Evolutionary conservation across 2,113 vertebrate genomes (phyloP), one percentile per base, ranked within the genome.

Genomic region (Hemiscyllium ocellatum): DNA sequence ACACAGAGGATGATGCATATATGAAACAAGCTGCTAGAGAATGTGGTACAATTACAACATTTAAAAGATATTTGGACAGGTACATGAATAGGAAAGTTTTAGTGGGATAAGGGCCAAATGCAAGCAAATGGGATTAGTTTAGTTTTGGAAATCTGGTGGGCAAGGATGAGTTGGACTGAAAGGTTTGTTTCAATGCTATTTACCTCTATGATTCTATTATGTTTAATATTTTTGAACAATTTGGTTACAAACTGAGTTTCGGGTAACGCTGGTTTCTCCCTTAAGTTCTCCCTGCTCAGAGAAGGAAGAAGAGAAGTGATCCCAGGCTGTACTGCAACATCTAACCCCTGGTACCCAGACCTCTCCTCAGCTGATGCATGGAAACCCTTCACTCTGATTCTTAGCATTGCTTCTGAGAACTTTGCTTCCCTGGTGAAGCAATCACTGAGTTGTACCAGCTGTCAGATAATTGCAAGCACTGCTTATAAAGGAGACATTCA

Each of bases 391-490:
- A 90, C 87, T 90, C 15, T 26, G 50, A 29, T 29, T 52, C 50
- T 33, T 90, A 26, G 26, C 24, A 61, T n/a, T n/a, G 52, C 29
- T 87, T 56, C 47, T 52, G 24, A 87, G 52, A 50, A 22, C 24
- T 87, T 47, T 26, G 26, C 47, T 90, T 90, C 87, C 52, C 87
- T 90, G 4, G 87, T 90, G 50, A 90, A 90, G 24, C 87, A 90
- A 61, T 90, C 61, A 90, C 52, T 90, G 52, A 61, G 87, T 56
- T 90, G 87, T 61, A 90, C 26, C 52, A 65, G 87, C 87, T 90
- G 87, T 90, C 52, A 90, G 87, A 90, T 61, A 61, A 90, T 90
- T 90, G 50, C 87, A 90, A 33, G 52, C 87, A 61, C 12, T n/a
- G 26, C 29, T 90, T 13, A 61, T 61, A 65, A 83, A 42, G n/a